Evolutionary conservation across 2,888 invertebrate species (phyloP).

Genomic region (Tethea ocularis): DNA sequence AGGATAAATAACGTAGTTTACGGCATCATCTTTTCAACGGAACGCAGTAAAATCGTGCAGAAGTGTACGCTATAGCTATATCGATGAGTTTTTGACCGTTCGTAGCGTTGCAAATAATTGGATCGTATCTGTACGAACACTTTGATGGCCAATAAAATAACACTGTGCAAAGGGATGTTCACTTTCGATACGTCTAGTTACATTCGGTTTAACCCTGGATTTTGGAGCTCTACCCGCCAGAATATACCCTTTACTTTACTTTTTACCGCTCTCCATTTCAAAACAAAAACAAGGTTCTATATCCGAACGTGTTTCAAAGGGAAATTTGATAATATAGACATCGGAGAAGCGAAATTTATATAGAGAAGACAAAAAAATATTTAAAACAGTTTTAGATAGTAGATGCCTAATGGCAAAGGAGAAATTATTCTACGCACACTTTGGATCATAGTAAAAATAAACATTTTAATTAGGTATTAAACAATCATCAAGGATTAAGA

Average conservation of each 20-base stretch:
- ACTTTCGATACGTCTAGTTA: conserved; percentile 44
- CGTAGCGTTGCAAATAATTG: conserved; percentile 43
- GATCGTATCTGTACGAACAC: conserved; percentile 46
- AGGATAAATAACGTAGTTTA: conserved; percentile 9
- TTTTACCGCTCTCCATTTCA: conserved; percentile 35
- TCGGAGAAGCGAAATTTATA: background rate
- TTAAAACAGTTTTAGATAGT: no score
- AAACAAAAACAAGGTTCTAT: conserved; percentile 22
- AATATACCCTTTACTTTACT: conserved; percentile 27
- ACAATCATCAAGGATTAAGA: no score
- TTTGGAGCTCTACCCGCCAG: conserved; percentile 32
- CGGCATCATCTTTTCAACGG: background rate
- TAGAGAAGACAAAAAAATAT: background rate
- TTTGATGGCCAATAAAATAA: conserved; percentile 58
- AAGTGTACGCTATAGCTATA: conserved; percentile 17
- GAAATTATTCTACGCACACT: no score
- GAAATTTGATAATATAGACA: conserved; percentile 15
- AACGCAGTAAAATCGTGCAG: conserved; percentile 16
- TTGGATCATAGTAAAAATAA: no score
- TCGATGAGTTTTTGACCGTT: conserved; percentile 17
- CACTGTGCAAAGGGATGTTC: conserved; percentile 42
- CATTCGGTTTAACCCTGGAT: conserved; percentile 39
- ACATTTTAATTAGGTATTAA: no score
- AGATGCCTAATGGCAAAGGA: background rate
- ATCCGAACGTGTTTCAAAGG: conserved; percentile 18